Conservation (phyloP, 2,797 vertebrate genomes). For the Siniperca scherzeri region DNA sequence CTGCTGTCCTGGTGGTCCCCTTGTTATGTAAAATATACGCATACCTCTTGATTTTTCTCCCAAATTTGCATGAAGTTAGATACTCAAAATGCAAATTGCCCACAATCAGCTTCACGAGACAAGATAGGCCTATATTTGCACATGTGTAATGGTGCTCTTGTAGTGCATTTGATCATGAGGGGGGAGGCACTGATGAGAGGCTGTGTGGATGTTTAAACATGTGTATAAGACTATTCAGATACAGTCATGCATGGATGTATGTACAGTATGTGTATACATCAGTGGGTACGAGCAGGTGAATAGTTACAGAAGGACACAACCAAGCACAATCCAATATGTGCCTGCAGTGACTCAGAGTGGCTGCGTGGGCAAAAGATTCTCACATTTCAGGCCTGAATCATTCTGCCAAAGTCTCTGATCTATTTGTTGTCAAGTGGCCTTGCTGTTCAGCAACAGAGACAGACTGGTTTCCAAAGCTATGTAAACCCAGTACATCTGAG, state of each 20-base stretch:
- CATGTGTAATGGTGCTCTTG: neutral
- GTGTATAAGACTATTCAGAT: neutral
- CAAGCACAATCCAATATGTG: constrained; percentile 33
- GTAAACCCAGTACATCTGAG: constrained; percentile 19
- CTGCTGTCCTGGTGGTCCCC: constrained; percentile 13
- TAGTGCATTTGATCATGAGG: neutral
- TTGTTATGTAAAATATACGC: constrained; percentile 47
- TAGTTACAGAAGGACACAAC: constrained; percentile 25
- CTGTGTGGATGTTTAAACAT: constrained; percentile 19
- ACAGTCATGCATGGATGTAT: neutral
- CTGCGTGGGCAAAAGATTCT: constrained; percentile 63
- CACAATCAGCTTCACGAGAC: constrained; percentile 35
- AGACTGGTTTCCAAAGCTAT: constrained; percentile 40
- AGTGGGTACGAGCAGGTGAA: constrained; percentile 7
- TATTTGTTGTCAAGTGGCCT: constrained; percentile 54
- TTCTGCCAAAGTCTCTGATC: constrained; percentile 52
- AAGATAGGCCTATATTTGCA: constrained; percentile 11
- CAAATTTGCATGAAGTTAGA: constrained; percentile 39
- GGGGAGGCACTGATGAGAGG: constrained; percentile 14
- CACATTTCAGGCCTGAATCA: constrained; percentile 66
- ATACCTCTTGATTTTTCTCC: constrained; percentile 40
- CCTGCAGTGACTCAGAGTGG: constrained; percentile 51
- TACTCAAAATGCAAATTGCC: constrained; percentile 62
- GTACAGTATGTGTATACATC: neutral
- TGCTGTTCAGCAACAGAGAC: constrained; percentile 32